phyloP scores from a whole-genome alignment of 1,140 invertebrate genomes.

The Oppia nitens region DNA sequence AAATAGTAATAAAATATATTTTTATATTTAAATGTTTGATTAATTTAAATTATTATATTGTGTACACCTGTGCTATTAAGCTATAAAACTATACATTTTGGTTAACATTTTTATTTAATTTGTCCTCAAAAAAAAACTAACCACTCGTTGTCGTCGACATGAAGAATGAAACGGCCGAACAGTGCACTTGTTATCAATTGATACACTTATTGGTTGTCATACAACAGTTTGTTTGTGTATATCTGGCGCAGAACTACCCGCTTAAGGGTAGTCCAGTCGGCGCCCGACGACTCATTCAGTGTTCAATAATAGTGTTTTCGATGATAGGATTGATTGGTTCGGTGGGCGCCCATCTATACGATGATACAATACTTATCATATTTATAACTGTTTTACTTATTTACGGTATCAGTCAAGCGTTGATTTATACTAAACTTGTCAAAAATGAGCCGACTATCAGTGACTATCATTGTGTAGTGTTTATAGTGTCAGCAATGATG shows the following conservation, averaged over 20 bases:
- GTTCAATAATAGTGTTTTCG: background rate
- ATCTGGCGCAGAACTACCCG: background rate
- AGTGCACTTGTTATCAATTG: background rate
- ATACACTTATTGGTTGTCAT: background rate
- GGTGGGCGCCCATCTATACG: background rate
- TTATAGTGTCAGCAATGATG: background rate
- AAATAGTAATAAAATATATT: no score
- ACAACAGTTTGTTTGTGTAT: background rate
- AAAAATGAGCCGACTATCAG: background rate
- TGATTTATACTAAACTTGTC: background rate
- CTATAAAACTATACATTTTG: no score
- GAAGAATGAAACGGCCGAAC: slow-evolving; percentile 36
- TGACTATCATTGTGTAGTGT: background rate
- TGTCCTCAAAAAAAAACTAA: no score
- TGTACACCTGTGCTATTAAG: no score
- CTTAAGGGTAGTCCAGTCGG: background rate
- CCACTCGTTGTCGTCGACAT: no score
- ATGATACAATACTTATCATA: background rate
- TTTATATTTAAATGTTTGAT: no score
- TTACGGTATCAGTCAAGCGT: background rate
- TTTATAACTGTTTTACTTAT: background rate
- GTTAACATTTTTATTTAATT: no score
- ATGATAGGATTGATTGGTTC: background rate
- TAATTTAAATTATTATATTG: no score
- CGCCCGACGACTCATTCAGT: background rate